These are phyloP conservation scores for Cyrtorhinus lividipennis DNA, from an alignment of 1,140 invertebrate species.

Conservation along the genomic window DNA sequence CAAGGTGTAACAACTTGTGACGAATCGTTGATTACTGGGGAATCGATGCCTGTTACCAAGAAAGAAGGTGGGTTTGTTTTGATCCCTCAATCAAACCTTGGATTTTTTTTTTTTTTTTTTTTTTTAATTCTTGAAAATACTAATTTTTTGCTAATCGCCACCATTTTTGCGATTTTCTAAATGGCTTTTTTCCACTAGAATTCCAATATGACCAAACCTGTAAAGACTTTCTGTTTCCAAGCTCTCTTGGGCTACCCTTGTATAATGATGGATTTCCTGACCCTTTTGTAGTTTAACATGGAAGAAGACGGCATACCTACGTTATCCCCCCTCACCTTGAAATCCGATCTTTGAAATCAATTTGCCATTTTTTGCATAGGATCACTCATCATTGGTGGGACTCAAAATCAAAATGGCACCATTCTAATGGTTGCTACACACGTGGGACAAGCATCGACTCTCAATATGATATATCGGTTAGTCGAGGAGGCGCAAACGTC, in stretches of 20 bases:
- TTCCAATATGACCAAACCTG: too few species aligned
- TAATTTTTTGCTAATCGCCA: too few species aligned
- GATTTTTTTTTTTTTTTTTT: background rate
- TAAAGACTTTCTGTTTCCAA: too few species aligned
- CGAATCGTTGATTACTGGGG: slow-evolving; percentile 95
- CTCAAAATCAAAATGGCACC: slow-evolving; percentile 89
- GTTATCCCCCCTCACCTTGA: too few species aligned
- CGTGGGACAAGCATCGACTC: slow-evolving; percentile 87
- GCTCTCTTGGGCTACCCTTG: too few species aligned
- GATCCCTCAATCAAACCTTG: background rate
- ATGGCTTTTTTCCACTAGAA: too few species aligned
- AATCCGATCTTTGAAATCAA: too few species aligned
- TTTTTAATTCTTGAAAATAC: background rate
- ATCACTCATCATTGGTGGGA: slow-evolving; percentile 84
- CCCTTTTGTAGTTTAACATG: too few species aligned
- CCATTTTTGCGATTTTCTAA: too few species aligned
- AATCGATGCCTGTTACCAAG: slow-evolving; percentile 94
- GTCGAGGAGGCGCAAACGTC: slow-evolving; percentile 97
- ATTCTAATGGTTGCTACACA: slow-evolving; percentile 84
- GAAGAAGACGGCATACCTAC: too few species aligned
- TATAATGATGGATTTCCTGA: too few species aligned
- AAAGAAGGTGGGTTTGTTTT: slow-evolving; percentile 43
- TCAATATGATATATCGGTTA: slow-evolving; percentile 88
- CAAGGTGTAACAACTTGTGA: slow-evolving; percentile 84
- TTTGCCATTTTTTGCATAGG: too few species aligned